A percentile compares a stretch with the other conserved stretches of the same genome.
These are phyloP conservation scores for Papilio gigon DNA, from an alignment of 2,888 invertebrate species.

Conservation along the genomic window DNA sequence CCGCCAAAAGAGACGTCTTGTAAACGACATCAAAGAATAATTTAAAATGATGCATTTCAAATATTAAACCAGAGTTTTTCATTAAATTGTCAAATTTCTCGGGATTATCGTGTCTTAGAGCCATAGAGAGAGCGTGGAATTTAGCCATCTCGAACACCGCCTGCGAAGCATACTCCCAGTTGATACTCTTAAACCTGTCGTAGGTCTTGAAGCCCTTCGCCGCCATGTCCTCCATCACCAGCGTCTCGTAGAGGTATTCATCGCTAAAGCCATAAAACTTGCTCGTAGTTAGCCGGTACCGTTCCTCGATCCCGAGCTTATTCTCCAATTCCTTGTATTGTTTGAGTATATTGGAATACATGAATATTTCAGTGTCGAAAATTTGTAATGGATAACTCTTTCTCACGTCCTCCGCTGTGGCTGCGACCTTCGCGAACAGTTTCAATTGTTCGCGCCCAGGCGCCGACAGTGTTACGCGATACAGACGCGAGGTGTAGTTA, in stretches of 20 bases:
- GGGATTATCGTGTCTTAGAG: slow-evolving; percentile 53
- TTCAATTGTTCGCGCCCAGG: slow-evolving; percentile 46
- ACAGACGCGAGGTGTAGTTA: slow-evolving; percentile 57
- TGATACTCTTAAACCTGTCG: slow-evolving; percentile 50
- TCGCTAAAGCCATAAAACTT: slow-evolving; percentile 47
- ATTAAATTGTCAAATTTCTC: slow-evolving; percentile 47
- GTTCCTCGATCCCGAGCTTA: slow-evolving; percentile 44
- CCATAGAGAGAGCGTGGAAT: slow-evolving; percentile 60
- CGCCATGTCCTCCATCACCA: slow-evolving; percentile 53
- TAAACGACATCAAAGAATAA: slow-evolving; percentile 41
- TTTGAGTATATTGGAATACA: slow-evolving; percentile 47
- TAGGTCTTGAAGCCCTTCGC: slow-evolving; percentile 47
- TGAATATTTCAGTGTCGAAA: slow-evolving; percentile 47
- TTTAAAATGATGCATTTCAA: background rate
- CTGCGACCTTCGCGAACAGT: slow-evolving; percentile 47
- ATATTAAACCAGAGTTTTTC: slow-evolving; percentile 21
- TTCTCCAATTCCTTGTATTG: slow-evolving; percentile 48
- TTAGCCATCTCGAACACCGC: slow-evolving; percentile 53
- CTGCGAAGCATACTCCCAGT: slow-evolving; percentile 53
- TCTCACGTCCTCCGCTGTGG: slow-evolving; percentile 47
- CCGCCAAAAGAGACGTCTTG: slow-evolving; percentile 35
- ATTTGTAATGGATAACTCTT: slow-evolving; percentile 36
- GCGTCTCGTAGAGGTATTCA: slow-evolving; percentile 45
- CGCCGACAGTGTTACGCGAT: slow-evolving; percentile 49
- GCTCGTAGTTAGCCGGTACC: slow-evolving; percentile 49